phyloP scores from a whole-genome alignment of 2,113 vertebrate genomes.

The Brachionichthys hirsutus region DNA sequence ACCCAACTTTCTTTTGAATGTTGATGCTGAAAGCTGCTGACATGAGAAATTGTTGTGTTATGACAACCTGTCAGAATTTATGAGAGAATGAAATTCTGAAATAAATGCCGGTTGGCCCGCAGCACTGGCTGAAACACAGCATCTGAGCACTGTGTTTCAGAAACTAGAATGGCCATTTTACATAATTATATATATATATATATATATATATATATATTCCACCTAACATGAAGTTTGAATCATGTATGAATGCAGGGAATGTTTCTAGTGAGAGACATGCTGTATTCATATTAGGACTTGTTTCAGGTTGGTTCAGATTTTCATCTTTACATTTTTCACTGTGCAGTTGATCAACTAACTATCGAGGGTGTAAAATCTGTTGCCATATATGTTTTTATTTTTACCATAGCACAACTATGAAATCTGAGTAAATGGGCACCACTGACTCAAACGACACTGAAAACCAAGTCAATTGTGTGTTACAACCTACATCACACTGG shows the following conservation, averaged over 20 bases:
- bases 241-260: too few species aligned
- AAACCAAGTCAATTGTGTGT: background rate
- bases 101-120: slow-evolving; percentile 19
- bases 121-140: slow-evolving; percentile 1
- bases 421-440: background rate
- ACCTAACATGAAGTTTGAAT: too few species aligned
- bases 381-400: background rate
- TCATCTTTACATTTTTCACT: too few species aligned
- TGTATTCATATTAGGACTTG: too few species aligned
- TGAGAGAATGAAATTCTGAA: slow-evolving; percentile 9
- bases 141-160: slow-evolving; percentile 1
- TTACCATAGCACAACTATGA: background rate
- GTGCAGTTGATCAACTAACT: too few species aligned
- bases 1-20: background rate
- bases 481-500: background rate
- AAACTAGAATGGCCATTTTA: too few species aligned
- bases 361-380: too few species aligned
- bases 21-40: slow-evolving; percentile 23
- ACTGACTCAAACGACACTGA: background rate
- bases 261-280: too few species aligned
- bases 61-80: slow-evolving; percentile 36
- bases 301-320: too few species aligned
- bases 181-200: too few species aligned
- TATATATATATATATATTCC: too few species aligned
- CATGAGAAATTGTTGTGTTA: slow-evolving; percentile 29